Percentiles rank a stretch among this genome's conserved stretches.
These are phyloP conservation scores for Sinocyclocheilus grahami DNA, from an alignment of 2,113 vertebrate genomes.

Conservation along the genomic window DNA sequence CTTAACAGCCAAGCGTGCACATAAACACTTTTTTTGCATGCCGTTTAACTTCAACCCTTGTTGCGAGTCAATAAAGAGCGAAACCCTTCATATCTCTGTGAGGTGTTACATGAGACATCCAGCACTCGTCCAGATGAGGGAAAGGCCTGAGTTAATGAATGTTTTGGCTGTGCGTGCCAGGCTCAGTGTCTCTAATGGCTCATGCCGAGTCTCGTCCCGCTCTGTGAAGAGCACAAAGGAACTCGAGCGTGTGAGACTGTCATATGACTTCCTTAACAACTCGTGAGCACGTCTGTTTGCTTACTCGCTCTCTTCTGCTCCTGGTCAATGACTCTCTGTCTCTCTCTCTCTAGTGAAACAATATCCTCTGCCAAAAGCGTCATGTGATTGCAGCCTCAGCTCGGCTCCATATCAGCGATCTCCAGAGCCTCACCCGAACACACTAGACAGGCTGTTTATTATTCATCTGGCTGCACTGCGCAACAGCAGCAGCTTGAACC, in stretches of 20 bases:
- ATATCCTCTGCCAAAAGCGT: conserved; percentile 70
- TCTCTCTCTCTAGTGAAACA: conserved; percentile 69
- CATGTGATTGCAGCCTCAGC: conserved; percentile 78
- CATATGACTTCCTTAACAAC: conserved; percentile 85
- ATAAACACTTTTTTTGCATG: not conserved
- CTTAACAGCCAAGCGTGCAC: not conserved
- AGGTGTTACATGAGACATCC: not conserved
- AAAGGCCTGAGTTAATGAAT: conserved; percentile 1
- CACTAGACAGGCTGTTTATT: conserved; percentile 7
- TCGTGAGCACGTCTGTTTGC: conserved; percentile 74
- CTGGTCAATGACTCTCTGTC: conserved; percentile 6
- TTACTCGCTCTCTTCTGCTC: conserved; percentile 21
- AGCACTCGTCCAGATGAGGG: not conserved
- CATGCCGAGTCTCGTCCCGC: conserved; percentile 57
- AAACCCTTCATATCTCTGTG: not conserved
- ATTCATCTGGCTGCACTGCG: conserved; percentile 6
- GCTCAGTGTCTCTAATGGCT: conserved; percentile 64
- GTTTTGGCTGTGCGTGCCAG: conserved; percentile 51
- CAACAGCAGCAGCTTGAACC: not conserved
- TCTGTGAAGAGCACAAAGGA: conserved; percentile 76
- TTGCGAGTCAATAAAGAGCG: not conserved
- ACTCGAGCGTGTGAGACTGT: conserved; percentile 82
- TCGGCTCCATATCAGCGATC: conserved; percentile 61
- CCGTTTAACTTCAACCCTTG: not conserved
- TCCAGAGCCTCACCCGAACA: conserved; percentile 40